A percentile compares a stretch with the other conserved stretches of the same genome.
These are phyloP conservation scores for Pristionchus fissidentatus DNA, from an alignment of 2,888 invertebrate species.

Conservation along the genomic window DNA sequence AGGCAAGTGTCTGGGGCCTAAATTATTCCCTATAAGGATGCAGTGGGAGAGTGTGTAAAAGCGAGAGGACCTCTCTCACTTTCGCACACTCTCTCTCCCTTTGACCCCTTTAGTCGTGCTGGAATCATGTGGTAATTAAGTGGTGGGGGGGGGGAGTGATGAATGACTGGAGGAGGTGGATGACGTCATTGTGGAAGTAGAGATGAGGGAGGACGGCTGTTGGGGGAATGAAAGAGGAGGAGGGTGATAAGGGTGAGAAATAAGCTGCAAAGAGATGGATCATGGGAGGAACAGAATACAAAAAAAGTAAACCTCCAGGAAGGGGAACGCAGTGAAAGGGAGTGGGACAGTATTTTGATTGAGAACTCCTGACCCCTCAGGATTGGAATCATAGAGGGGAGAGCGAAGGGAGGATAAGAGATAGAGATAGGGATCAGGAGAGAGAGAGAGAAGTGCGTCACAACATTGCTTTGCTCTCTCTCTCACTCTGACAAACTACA, in stretches of 20 bases:
- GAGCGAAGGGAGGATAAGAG: neutral
- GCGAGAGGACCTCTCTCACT: too few species aligned
- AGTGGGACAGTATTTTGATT: too few species aligned
- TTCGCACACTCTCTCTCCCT: too few species aligned
- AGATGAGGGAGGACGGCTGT: neutral
- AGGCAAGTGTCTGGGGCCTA: too few species aligned
- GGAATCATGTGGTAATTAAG: too few species aligned
- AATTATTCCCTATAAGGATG: too few species aligned
- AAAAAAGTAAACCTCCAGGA: too few species aligned
- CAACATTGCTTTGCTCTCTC: neutral
- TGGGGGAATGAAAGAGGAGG: neutral
- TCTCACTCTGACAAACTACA: neutral
- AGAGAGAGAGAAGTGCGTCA: neutral
- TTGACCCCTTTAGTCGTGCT: too few species aligned
- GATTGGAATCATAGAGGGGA: neutral
- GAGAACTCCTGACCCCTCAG: too few species aligned
- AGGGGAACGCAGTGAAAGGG: too few species aligned
- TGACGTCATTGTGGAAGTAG: neutral
- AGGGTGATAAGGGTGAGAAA: neutral
- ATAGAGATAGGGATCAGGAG: neutral
- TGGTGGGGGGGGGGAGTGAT: neutral
- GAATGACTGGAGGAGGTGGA: neutral
- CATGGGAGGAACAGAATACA: neutral
- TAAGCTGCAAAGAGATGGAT: neutral
- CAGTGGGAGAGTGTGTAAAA: too few species aligned